Percentiles rank a stretch among this genome's conserved stretches.
Evolutionary conservation across 2,797 vertebrate genomes (phyloP).

Genomic region (Sardinella longiceps): DNA sequence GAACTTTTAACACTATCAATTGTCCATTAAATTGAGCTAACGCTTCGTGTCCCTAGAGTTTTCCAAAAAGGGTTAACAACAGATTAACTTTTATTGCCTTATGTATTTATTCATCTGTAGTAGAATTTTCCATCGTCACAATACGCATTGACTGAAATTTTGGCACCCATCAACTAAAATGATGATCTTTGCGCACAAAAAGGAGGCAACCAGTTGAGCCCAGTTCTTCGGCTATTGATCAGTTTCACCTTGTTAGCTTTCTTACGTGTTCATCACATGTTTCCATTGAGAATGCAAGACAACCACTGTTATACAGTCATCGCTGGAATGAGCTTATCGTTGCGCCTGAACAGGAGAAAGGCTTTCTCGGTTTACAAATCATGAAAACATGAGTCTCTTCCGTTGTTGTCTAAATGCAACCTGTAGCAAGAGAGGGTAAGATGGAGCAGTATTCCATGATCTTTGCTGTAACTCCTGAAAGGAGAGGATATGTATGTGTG

Average conservation of each 20-base stretch:
- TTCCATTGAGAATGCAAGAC: not conserved
- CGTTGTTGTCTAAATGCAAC: not conserved
- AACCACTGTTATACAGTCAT: not conserved
- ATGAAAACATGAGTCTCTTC: not conserved
- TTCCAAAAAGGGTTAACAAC: too few relatives aligned
- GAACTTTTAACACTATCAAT: not conserved
- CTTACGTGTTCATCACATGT: not conserved
- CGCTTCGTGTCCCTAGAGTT: not conserved
- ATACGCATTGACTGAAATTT: not conserved
- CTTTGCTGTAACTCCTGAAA: too few relatives aligned
- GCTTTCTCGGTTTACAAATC: not conserved
- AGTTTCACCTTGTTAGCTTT: not conserved
- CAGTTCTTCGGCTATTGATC: not conserved
- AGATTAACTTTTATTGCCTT: too few relatives aligned
- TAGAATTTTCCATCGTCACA: not conserved
- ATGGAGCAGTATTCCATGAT: too few relatives aligned
- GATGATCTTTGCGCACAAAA: not conserved
- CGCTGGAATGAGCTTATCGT: not conserved
- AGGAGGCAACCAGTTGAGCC: not conserved
- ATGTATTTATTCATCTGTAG: not conserved
- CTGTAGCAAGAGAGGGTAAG: too few relatives aligned
- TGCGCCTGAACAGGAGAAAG: not conserved
- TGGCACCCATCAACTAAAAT: not conserved
- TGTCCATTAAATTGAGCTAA: not conserved
- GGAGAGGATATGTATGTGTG: too few relatives aligned